phyloP scores from a whole-genome alignment of 1,140 invertebrate genomes.

The Oryzaephilus surinamensis region DNA sequence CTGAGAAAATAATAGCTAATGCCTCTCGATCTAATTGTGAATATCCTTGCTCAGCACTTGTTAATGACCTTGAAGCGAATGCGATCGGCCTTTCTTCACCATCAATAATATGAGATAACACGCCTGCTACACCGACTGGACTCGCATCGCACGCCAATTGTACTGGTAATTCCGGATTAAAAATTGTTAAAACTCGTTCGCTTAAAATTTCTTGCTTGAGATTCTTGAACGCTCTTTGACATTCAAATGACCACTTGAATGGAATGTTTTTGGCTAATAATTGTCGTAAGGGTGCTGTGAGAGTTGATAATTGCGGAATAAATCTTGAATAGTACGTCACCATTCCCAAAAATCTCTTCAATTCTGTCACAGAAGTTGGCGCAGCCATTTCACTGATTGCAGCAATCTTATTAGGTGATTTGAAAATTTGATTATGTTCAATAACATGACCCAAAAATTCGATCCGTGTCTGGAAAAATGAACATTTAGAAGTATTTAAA shows the following conservation, averaged over 20 bases:
- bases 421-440: slow-evolving; percentile 1
- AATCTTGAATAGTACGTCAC: slow-evolving; percentile 26
- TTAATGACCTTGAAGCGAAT: slow-evolving; percentile 16
- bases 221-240: slow-evolving; percentile 16
- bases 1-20: slow-evolving; percentile 16
- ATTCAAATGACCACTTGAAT: slow-evolving; percentile 14
- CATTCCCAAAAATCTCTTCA: slow-evolving; percentile 26
- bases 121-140: not conserved
- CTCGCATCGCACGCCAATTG: slow-evolving; percentile 2
- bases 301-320: slow-evolving; percentile 20
- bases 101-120: not conserved
- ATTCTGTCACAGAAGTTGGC: slow-evolving; percentile 22
- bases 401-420: slow-evolving; percentile 20
- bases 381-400: slow-evolving; percentile 17
- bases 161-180: slow-evolving; percentile 7
- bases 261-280: slow-evolving; percentile 16
- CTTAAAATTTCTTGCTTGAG: slow-evolving; percentile 22
- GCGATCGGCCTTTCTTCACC: slow-evolving; percentile 14
- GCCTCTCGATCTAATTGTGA: slow-evolving; percentile 20
- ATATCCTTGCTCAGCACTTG: slow-evolving; percentile 17
- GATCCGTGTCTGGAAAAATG: slow-evolving; percentile 2
- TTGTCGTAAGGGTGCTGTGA: slow-evolving; percentile 13
- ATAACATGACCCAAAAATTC: slow-evolving; percentile 5
- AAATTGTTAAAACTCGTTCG: slow-evolving; percentile 15
- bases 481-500: slow-evolving; percentile 9